Evolutionary conservation across 2,888 invertebrate species (phyloP).

Genomic region (Metopia argyrocephala): DNA sequence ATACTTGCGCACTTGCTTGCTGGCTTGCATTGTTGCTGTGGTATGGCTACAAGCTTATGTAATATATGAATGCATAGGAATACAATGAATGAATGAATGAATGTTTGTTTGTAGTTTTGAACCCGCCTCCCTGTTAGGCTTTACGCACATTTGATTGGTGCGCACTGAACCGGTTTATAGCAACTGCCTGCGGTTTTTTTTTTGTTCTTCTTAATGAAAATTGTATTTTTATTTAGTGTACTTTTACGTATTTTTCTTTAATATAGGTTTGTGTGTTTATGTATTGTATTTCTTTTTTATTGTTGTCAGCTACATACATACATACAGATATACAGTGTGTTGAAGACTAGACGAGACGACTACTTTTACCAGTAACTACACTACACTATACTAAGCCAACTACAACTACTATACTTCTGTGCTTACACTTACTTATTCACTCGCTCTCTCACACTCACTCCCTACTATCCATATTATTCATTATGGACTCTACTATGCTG

Average conservation of each 20-base stretch:
- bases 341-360: not conserved
- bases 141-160: conserved; percentile 63
- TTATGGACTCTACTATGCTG: conserved; percentile 63
- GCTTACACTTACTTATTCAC: conserved; percentile 19
- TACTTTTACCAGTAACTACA: not conserved
- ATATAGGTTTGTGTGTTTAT: not conserved
- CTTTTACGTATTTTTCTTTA: not conserved
- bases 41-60: not conserved
- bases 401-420: conserved; percentile 34
- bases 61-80: conserved; percentile 31
- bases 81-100: not conserved
- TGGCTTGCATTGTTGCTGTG: conserved; percentile 18
- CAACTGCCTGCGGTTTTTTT: not conserved
- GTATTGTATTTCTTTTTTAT: not conserved
- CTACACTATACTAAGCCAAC: no score
- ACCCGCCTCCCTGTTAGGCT: conserved; percentile 53
- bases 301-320: not conserved
- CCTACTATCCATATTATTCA: conserved; percentile 61
- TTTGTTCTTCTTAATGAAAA: not conserved
- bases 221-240: conserved; percentile 53
- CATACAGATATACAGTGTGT: not conserved
- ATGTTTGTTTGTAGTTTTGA: conserved; percentile 5
- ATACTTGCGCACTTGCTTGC: conserved; percentile 56
- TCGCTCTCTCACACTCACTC: conserved; percentile 38
- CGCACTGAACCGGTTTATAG: conserved; percentile 60